Base-by-base conservation (phyloP, 2,113 vertebrate species). In the Noctilio leporinus region DNA sequence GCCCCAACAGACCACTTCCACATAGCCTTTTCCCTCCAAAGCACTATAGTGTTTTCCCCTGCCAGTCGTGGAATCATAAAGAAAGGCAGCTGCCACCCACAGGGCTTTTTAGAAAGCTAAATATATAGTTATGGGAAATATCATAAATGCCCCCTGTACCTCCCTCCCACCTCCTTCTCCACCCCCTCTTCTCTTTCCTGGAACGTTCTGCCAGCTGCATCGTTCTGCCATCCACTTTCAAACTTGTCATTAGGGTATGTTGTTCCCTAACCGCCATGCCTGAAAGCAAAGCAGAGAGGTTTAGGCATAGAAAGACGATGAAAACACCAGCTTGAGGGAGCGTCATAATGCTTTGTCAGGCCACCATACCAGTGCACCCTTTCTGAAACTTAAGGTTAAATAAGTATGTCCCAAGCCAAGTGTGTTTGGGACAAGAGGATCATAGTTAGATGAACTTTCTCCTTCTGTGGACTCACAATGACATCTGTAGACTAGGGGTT, bases 361-460 rank as follows among this genome's bases (percentile, higher is more conserved):
- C 75, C 77, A 95, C 51, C 55, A 53, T 90, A 55, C 0, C 7
- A 75, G 35, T 95, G 65, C 94, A 15, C 76, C 76, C 33, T 14
- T 77, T n/a, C 7, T 0, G 72, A 89, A 91, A 82, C 81, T 96
- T 93, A 81, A 51, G 30, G 55, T 85, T 9, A 76, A 67, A 11
- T 89, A 40, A 65, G 43, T n/a, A 82, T 95, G 95, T 95, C 83
- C 77, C 65, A 75, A 45, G 70, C 53, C 91, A 76, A 80, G 95
- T 70, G 10, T 76, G 62, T 78, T 93, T 96, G 93, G 94, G 93
- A 95, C 96, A 84, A 92, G 97, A 26, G 55, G 88, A 30, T 93
- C 28, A 0, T 7, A 22, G n/a, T 33, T 51, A 45, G 77, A 3
- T 7, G 95, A 49, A 2, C 0, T 77, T 77, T 90, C 73, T 45